These are phyloP conservation scores for Benitochromis conjunctus DNA, from an alignment of 2,113 vertebrate genomes.

Conservation along the genomic window DNA sequence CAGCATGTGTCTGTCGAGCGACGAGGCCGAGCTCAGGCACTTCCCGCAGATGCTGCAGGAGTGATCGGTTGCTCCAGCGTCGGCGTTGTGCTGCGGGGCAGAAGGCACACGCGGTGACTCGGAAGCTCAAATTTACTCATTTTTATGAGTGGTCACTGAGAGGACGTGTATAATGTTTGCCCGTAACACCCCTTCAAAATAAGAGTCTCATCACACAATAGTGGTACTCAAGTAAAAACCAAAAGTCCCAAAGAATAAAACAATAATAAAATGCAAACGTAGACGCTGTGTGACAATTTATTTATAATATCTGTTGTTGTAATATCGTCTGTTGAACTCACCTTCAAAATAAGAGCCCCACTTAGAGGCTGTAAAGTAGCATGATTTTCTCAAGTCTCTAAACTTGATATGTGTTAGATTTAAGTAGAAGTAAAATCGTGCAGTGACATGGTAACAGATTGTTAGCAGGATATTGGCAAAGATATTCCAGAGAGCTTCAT, in stretches of 20 bases:
- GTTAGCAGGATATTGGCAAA: neutral
- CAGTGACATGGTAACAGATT: neutral
- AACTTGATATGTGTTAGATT: neutral
- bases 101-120: neutral
- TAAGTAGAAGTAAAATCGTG: neutral
- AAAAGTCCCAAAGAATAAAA: neutral
- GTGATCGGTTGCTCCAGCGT: conserved; percentile 90
- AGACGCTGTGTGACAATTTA: fast-evolving
- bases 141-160: neutral
- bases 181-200: fast-evolving
- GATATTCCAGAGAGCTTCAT: neutral
- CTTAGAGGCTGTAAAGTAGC: neutral
- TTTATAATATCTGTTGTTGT: neutral
- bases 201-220: neutral
- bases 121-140: too few relatives aligned
- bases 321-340: fast-evolving
- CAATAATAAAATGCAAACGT: neutral
- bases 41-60: conserved; percentile 99
- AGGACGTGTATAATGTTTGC: neutral
- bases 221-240: neutral
- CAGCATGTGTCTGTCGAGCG: conserved; percentile 97
- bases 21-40: conserved; percentile 95
- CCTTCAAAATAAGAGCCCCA: neutral
- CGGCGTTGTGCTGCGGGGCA: conserved; percentile 85
- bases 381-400: neutral